Evolutionary conservation across 2,888 invertebrate species (phyloP), one percentile per base, ranked within the genome.

Genomic region (Lasius fuliginosus): DNA sequence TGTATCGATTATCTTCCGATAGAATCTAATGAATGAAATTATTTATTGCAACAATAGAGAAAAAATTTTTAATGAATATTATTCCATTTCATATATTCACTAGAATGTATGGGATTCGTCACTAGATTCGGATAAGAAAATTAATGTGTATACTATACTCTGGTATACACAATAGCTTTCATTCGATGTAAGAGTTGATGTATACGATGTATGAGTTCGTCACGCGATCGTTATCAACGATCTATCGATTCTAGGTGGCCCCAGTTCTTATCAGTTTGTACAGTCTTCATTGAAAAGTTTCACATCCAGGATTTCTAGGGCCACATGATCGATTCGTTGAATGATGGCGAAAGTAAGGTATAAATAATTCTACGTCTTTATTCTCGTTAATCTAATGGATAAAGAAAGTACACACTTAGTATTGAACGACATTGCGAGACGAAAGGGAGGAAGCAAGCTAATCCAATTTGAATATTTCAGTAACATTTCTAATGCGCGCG

Each of bases 391-490:
- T 68, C 36, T 77, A 83, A 77, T 69, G 30, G 23, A 53, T 53
- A 64, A 53, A 75, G 53, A 30, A 69, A 77, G 36, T 62, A 53
- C 23, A 23, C 0, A 23, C 58, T 53, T 69, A 64, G 60, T 53
- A 77, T 40, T 30, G 69, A 69, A 40, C 60, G 75, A 40, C 49
- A 60, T 11, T 1, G 75, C 27, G 40, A 53, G 69, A 67, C n/a
- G 46, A 12, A 42, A 49, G 49, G 53, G 27, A 27, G 53, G 65
- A 64, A 65, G 60, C 12, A n/a, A 23, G 46, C 60, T 76, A 76
- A 83, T 83, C 73, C 68, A 36, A 68, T 76, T 83, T 76, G 60
- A 83, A 76, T 67, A 73, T 83, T 74, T 83, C 60, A 68, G 40
- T 23, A 33, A n/a, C 23, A 69, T 36, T 79, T 79, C 60, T 75